Evolutionary conservation across 2,797 vertebrate genomes (phyloP), one percentile per base, ranked within the genome.

Genomic region (Bufotes viridis): DNA sequence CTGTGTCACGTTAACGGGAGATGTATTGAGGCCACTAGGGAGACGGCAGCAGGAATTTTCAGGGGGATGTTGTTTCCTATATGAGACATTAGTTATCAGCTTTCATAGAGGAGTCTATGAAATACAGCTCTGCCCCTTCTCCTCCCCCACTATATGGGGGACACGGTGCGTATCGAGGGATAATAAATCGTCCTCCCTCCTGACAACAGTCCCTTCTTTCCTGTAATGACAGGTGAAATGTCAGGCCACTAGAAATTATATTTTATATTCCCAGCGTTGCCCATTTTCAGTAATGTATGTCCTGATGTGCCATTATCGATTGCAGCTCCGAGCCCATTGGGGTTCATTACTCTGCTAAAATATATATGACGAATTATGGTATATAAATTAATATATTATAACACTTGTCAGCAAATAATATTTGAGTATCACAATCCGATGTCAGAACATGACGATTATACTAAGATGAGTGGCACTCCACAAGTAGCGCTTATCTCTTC

Each of bases 181-280:
- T 18, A 22, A n/a, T 82, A 78, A 81, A 78, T 82, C 1, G 60
- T 85, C 9, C 29, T 42, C 65, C 18, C 81, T 26, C 15, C 88
- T 67, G 63, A 78, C 57, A 84, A 69, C 42, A 89, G 9, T 26
- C 0, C 79, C 78, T 29, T 87, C 87, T n/a, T 24, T 78, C 82
- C 70, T 69, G 69, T 91, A 75, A 69, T 5, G 18, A 24, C 78
- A 79, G 26, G 51, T 87, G 81, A 78, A 83, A n/a, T 90, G 60
- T 90, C 15, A n/a, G 90, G 79, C 72, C 22, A 81, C 81, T 69
- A 34, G 26, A 63, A n/a, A 26, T 90, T 82, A 87, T 76, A 57
- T n/a, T 8, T 85, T 61, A 76, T 24, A 24, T 18, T 24, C 29
- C 9, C 18, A 6, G 9, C 18, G 26, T 20, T 42, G 67, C 15